These are phyloP conservation scores for Nasonia oneida DNA, from an alignment of 2,888 invertebrate genomes.

Conservation along the genomic window DNA sequence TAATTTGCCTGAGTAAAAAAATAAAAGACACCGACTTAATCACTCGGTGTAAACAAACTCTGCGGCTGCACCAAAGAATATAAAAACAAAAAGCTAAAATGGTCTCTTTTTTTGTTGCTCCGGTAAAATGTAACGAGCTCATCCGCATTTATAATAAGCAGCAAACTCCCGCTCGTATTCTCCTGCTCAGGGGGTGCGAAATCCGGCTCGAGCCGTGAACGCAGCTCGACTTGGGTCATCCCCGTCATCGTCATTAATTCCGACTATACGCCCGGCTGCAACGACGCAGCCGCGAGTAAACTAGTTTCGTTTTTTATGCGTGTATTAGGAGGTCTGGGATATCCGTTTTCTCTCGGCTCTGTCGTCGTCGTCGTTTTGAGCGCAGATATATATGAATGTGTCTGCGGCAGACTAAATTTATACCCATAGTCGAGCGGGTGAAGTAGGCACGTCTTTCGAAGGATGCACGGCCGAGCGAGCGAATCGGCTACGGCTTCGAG, in stretches of 20 bases:
- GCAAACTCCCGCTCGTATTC: too few relatives aligned
- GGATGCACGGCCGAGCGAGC: neutral
- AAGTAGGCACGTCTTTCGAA: neutral
- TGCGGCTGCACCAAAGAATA: neutral
- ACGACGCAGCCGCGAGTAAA: neutral
- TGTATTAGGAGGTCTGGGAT: neutral
- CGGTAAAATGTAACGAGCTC: neutral
- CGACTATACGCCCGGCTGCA: neutral
- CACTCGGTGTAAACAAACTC: neutral
- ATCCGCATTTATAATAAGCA: neutral
- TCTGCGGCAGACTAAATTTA: neutral
- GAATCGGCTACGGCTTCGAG: neutral
- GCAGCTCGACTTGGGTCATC: neutral
- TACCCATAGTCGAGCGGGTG: neutral
- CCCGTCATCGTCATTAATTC: neutral
- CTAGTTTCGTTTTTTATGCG: slow-evolving; percentile 2
- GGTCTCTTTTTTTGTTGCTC: neutral
- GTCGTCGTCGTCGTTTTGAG: neutral
- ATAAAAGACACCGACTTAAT: too few relatives aligned
- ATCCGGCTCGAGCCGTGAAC: neutral
- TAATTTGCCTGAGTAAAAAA: too few relatives aligned
- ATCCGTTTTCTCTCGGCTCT: neutral
- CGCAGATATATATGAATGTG: neutral
- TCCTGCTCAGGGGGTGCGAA: neutral
- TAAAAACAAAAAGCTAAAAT: neutral